Evolutionary conservation across 2,888 invertebrate genomes (phyloP), one percentile per base, ranked within the genome.

Genomic region (Cheilosia vulpina): DNA sequence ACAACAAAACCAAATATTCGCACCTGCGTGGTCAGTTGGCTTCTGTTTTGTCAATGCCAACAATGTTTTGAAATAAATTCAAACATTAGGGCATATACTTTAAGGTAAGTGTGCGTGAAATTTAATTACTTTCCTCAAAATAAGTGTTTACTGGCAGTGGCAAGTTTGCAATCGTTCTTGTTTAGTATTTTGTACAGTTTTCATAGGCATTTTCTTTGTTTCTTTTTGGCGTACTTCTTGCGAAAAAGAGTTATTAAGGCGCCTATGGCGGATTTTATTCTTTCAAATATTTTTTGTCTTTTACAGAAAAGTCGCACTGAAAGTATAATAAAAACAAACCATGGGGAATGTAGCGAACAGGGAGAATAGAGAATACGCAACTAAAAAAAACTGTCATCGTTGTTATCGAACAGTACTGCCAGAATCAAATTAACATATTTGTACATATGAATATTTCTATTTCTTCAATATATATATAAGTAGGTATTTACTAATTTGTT

Each of bases 251-350:
- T 47, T 9, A 2, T 47, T 19, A 9, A 19, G 9, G 19, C 47
- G 17, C 47, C 11, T 9, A 47, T n/a, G 17, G 7, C 17, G 5
- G 7, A 19, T 17, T 7, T 19, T 47, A 19, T 47, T 47, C 13
- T 43, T 17, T 72, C 43, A 0, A 9, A 31, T 31, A 9, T 2
- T 31, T 31, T 31, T 31, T 9, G 9, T n/a, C 13, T n/a, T 43
- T 53, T 34, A 13, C 0, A 41, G n/a, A 19, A 53, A 21, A 27
- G 4, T 17, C 27, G 24, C 7, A 15, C 2, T 9, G 13, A 31
- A 60, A 17, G n/a, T 1, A 53, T 19, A 77, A 77, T 62, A 60
- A 77, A 68, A 77, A 77, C 68, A 77, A 62, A 77, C 38, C 13
- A 60, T n/a, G 4, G 6, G 24, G 45, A 31, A 13, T 41, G 1